phyloP scores from a whole-genome alignment of 2,888 invertebrate species.

The Mechanitis messenoides region DNA sequence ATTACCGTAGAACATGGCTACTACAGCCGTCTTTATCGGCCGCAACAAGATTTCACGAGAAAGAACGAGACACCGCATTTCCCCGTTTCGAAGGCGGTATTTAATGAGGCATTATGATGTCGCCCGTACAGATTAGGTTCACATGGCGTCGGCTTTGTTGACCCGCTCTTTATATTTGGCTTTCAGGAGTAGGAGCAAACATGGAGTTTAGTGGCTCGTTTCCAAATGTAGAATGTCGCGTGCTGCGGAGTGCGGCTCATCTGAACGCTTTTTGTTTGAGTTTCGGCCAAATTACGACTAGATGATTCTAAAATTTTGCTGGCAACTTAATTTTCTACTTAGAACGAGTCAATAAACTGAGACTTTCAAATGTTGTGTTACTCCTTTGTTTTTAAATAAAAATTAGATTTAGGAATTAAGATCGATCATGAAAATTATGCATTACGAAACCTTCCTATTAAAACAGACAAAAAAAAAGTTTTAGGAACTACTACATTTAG shows the following conservation, averaged over 20 bases:
- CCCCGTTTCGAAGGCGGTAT: slow-evolving; percentile 64
- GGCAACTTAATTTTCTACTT: slow-evolving; percentile 16
- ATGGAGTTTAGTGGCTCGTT: slow-evolving; percentile 47
- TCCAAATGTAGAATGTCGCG: slow-evolving; percentile 35
- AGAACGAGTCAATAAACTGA: slow-evolving; percentile 9
- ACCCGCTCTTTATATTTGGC: slow-evolving; percentile 71
- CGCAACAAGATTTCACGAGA: slow-evolving; percentile 32
- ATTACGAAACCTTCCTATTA: not conserved
- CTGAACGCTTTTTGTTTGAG: slow-evolving; percentile 37
- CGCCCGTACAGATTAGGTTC: slow-evolving; percentile 71
- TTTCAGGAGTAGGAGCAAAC: slow-evolving; percentile 42
- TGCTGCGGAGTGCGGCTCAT: slow-evolving; percentile 32
- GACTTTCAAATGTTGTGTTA: not conserved
- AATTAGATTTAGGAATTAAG: not conserved
- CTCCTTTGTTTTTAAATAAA: slow-evolving; percentile 1
- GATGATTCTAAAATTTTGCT: slow-evolving; percentile 22
- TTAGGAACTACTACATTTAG: not conserved
- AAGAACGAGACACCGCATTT: slow-evolving; percentile 48
- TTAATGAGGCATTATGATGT: slow-evolving; percentile 76
- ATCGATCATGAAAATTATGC: not conserved
- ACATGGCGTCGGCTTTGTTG: slow-evolving; percentile 65
- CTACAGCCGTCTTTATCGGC: slow-evolving; percentile 61
- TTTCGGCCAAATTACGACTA: slow-evolving; percentile 30
- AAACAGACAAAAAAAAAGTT: not conserved
- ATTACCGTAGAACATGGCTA: slow-evolving; percentile 75